phyloP scores from a whole-genome alignment of 2,113 vertebrate genomes.

The Muntiacus reevesi region DNA sequence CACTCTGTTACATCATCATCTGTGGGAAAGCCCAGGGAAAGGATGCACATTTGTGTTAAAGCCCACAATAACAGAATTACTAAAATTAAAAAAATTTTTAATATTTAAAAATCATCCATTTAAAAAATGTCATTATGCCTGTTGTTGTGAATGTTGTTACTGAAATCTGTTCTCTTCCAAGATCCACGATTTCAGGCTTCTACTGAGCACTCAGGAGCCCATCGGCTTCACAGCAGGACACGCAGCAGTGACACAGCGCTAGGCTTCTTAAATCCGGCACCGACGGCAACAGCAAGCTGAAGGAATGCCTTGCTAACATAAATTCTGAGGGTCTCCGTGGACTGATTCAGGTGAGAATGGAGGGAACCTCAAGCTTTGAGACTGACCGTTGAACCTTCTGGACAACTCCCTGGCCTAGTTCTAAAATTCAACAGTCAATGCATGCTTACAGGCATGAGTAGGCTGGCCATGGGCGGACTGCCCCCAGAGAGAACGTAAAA shows the following conservation, averaged over 20 bases:
- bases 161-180: constrained; percentile 7
- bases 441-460: neutral
- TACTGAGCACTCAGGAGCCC: neutral
- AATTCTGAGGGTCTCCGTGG: neutral
- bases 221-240: neutral
- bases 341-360: neutral
- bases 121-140: neutral
- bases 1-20: neutral
- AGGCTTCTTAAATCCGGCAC: neutral
- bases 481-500: neutral
- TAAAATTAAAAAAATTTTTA: neutral
- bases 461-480: neutral
- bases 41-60: neutral
- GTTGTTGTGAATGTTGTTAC: neutral
- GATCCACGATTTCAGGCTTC: neutral
- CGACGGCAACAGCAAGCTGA: neutral
- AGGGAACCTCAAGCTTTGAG: neutral
- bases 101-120: constrained; percentile 34
- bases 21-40: neutral
- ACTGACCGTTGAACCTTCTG: neutral
- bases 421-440: neutral
- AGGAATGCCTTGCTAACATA: neutral
- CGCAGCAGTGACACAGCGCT: neutral
- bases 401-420: neutral
- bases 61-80: neutral